Base-by-base conservation (phyloP, 2,113 vertebrate genomes). In the Cromileptes altivelis region DNA sequence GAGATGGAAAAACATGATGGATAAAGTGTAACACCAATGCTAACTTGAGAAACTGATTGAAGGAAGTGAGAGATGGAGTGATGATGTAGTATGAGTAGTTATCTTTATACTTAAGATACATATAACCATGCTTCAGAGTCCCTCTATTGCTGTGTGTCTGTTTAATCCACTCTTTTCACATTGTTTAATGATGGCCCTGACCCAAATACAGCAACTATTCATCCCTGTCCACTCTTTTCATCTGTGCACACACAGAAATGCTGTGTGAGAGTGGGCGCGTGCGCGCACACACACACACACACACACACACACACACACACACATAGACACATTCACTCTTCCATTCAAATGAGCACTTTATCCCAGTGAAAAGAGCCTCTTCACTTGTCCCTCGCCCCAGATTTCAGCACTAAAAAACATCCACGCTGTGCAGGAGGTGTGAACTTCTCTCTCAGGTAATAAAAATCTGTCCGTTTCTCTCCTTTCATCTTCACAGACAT, bases 271-370 rank as follows among this genome's bases (percentile, higher is more conserved):
- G 27, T n/a, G n/a, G n/a, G n/a, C n/a, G n/a, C n/a, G n/a, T n/a
- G n/a, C 3, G 27, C 27, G 27, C 27, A 4, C 30, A 30, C 30
- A 30, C 30, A 30, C 30, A 30, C 30, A 30, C 30, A 30, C 30
- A 30, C 30, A 30, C 70, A 47, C 57, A 33, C 50, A 82, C 47
- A 52, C 83, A 17, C 37, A 57, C 65, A 55, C 42, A 60, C 70
- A 75, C 58, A 55, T 70, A 70, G 71, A 63, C 74, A 23, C 75
- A 82, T 63, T 76, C 84, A 75, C 64, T 78, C 69, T 88, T 89
- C 85, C 84, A 89, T 94, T 91, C 85, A 91, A 93, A 92, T 91
- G 75, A 89, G 78, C 77, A 87, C 88, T 91, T 89, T 78, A 86
- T 87, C 67, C 80, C 25, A 17, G 78, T 88, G 90, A 89, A 93